Percentiles rank a stretch among this genome's conserved stretches.
phyloP scores from a whole-genome alignment of 1,140 invertebrate genomes.

The Drosophila pseudoobscura region DNA sequence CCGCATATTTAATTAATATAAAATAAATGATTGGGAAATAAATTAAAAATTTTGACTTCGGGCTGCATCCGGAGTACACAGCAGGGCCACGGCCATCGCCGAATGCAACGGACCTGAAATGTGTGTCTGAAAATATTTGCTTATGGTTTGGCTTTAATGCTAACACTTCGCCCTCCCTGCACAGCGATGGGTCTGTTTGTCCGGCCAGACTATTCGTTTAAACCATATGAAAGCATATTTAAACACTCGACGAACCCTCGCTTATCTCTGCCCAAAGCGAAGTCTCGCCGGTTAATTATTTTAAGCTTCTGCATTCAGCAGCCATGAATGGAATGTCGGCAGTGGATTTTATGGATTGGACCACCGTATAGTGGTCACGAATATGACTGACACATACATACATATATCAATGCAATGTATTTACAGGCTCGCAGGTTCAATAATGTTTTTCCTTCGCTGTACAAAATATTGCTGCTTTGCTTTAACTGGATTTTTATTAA shows the following conservation, averaged over 20 bases:
- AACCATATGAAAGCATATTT: slow-evolving; percentile 36
- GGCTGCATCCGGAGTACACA: not conserved
- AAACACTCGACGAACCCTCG: slow-evolving; percentile 35
- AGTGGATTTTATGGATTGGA: not conserved
- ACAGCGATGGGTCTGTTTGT: too few relatives aligned
- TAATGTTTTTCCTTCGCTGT: slow-evolving; percentile 8
- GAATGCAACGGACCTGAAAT: slow-evolving; percentile 63
- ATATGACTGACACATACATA: not conserved
- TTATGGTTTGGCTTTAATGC: slow-evolving; percentile 47
- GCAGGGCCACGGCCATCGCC: not conserved
- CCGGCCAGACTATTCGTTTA: slow-evolving; percentile 38
- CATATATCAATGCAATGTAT: not conserved
- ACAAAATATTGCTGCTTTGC: not conserved
- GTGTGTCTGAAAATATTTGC: slow-evolving; percentile 55
- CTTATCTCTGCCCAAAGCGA: slow-evolving; percentile 26
- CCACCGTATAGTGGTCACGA: not conserved
- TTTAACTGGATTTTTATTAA: not conserved
- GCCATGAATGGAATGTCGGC: slow-evolving; percentile 4
- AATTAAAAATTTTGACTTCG: slow-evolving; percentile 40
- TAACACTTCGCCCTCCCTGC: not conserved
- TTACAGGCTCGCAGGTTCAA: slow-evolving; percentile 7
- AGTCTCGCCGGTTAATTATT: slow-evolving; percentile 52
- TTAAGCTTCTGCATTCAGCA: slow-evolving; percentile 49
- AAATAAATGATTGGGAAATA: slow-evolving; percentile 78
- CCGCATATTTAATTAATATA: slow-evolving; percentile 78